phyloP scores from a whole-genome alignment of 2,797 vertebrate species.

The Acipenser oxyrinchus region DNA sequence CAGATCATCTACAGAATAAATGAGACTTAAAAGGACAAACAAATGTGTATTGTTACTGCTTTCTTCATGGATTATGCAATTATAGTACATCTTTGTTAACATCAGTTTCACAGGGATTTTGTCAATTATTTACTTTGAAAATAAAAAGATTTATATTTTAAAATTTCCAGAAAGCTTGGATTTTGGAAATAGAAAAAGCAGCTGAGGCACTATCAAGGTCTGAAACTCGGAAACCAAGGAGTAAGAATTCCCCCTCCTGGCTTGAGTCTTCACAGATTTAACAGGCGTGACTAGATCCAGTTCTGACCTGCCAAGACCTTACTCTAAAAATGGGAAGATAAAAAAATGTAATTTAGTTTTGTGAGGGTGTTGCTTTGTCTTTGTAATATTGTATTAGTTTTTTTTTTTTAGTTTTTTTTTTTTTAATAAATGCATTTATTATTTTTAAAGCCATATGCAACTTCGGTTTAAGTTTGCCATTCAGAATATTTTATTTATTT shows the following conservation, averaged over 20 bases:
- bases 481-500: background rate
- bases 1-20: too few relatives aligned
- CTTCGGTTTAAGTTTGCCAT: too few relatives aligned
- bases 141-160: background rate
- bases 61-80: too few relatives aligned
- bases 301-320: too few relatives aligned
- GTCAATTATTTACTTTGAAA: too few relatives aligned
- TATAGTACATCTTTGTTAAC: too few relatives aligned
- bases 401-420: too few relatives aligned
- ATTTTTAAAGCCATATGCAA: background rate
- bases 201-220: constrained; percentile 54
- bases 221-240: constrained; percentile 50
- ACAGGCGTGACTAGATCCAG: constrained; percentile 11
- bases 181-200: constrained; percentile 71
- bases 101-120: too few relatives aligned
- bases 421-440: background rate
- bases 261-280: constrained; percentile 79
- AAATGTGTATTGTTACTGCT: too few relatives aligned
- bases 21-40: too few relatives aligned
- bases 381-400: background rate
- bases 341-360: background rate
- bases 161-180: constrained; percentile 72
- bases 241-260: constrained; percentile 46
- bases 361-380: background rate
- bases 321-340: too few relatives aligned